Evolutionary conservation across 2,797 vertebrate species (phyloP).

Genomic region (Cygnus olor): DNA sequence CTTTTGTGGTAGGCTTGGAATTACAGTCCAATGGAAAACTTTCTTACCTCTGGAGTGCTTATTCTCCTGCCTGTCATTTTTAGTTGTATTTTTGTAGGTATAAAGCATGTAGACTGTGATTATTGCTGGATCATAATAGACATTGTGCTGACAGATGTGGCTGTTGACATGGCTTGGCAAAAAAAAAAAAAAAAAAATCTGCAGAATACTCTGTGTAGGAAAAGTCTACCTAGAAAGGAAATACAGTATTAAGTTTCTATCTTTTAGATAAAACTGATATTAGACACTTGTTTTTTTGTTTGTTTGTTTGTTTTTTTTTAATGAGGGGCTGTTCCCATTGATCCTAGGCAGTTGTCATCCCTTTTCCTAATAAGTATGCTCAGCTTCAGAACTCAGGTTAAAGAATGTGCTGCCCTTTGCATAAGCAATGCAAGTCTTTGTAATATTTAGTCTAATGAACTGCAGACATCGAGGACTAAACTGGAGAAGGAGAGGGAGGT

Average conservation of each 20-base stretch:
- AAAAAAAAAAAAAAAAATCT: neutral
- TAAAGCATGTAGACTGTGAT: neutral
- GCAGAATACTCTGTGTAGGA: neutral
- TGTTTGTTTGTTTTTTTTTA: neutral
- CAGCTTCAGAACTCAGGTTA: neutral
- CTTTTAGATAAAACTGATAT: neutral
- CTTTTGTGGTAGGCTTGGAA: neutral
- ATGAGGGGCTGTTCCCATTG: neutral
- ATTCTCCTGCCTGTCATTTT: neutral
- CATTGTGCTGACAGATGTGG: neutral
- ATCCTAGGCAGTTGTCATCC: neutral
- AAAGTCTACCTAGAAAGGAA: neutral
- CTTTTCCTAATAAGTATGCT: neutral
- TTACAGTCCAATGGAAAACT: neutral
- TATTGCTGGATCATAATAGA: neutral
- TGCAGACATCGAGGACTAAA: neutral
- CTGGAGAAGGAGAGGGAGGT: neutral
- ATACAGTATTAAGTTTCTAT: neutral
- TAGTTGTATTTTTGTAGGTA: neutral
- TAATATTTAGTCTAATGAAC: neutral
- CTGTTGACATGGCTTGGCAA: neutral
- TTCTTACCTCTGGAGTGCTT: neutral
- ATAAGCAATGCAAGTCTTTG: neutral
- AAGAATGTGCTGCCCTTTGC: neutral
- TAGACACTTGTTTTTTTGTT: neutral